Evolutionary conservation across 2,797 vertebrate species (phyloP).

Genomic region (Myiotriccus ornatus): DNA sequence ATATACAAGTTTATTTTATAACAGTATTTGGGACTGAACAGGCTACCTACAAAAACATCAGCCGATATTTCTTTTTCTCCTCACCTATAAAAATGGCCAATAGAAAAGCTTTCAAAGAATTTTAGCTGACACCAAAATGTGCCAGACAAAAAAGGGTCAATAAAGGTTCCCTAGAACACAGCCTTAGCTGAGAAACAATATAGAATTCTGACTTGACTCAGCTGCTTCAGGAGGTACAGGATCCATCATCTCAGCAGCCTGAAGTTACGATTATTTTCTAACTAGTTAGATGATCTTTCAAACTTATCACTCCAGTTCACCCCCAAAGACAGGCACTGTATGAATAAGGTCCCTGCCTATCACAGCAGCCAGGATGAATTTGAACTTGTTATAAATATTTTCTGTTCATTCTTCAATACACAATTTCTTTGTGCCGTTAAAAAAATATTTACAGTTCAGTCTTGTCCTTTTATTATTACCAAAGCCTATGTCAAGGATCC

Average conservation of each 20-base stretch:
- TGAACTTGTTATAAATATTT: background rate
- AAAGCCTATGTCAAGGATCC: slow-evolving; percentile 39
- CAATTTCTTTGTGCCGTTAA: background rate
- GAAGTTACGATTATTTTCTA: background rate
- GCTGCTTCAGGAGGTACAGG: background rate
- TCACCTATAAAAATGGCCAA: background rate
- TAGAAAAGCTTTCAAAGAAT: background rate
- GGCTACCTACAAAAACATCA: background rate
- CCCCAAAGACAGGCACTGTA: background rate
- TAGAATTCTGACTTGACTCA: background rate
- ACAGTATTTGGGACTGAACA: background rate
- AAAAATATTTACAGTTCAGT: background rate
- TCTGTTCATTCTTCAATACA: background rate
- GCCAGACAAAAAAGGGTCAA: background rate
- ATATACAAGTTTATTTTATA: background rate
- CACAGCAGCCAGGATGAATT: background rate
- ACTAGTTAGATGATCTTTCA: background rate
- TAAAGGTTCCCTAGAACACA: background rate
- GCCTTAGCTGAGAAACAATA: background rate
- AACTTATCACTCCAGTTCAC: background rate
- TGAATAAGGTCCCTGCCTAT: background rate
- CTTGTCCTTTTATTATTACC: background rate
- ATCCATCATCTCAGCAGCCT: background rate
- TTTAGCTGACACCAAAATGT: background rate
- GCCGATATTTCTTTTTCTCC: background rate